Evolutionary conservation across 2,113 vertebrate species (phyloP).

Genomic region (Muntiacus muntjak): DNA sequence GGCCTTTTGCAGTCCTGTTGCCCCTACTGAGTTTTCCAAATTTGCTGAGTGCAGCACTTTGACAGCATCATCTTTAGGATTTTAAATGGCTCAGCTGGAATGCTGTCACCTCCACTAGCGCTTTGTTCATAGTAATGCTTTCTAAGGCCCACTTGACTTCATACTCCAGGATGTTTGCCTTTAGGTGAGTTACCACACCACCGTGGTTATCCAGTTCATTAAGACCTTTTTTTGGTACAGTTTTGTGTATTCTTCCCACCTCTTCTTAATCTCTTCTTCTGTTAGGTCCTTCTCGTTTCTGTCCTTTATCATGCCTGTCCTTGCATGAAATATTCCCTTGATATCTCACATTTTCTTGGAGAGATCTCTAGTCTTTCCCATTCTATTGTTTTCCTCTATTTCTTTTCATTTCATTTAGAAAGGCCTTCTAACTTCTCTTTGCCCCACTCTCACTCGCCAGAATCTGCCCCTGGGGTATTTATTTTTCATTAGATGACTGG

Average conservation of each 20-base stretch:
- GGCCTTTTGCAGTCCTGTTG: background rate
- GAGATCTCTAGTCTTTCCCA: background rate
- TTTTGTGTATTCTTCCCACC: background rate
- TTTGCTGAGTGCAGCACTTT: background rate
- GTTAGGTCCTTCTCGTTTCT: background rate
- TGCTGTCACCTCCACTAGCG: background rate
- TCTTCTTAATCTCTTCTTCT: background rate
- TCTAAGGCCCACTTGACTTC: background rate
- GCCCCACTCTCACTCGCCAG: background rate
- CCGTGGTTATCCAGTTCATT: background rate
- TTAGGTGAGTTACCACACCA: background rate
- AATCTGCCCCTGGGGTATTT: conserved; percentile 2
- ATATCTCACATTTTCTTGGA: background rate
- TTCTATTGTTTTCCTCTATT: background rate
- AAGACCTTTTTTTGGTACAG: background rate
- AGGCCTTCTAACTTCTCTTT: background rate
- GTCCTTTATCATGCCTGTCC: background rate
- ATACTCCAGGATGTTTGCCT: background rate
- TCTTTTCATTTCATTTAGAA: background rate
- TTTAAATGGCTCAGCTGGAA: background rate
- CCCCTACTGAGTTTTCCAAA: background rate
- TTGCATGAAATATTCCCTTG: background rate
- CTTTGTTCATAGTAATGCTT: background rate
- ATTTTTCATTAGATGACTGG: conserved; percentile 28
- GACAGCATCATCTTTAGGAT: background rate